phyloP scores from a whole-genome alignment of 2,113 vertebrate species.

The Panthera tigris region DNA sequence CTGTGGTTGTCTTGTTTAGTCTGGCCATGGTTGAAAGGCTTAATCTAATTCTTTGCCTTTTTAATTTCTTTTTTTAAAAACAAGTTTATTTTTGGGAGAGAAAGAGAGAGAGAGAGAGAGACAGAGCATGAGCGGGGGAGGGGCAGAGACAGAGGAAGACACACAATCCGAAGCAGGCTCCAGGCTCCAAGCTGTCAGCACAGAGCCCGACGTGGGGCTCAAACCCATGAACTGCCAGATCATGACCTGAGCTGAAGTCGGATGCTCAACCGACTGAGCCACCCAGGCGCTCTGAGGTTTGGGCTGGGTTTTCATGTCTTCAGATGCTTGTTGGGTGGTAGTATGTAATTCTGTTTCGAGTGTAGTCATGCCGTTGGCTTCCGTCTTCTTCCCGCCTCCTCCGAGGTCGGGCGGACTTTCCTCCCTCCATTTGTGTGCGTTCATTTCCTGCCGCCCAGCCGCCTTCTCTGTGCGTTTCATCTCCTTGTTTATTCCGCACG shows the following conservation, averaged over 20 bases:
- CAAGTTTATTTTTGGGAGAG: background rate
- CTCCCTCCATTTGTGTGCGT: background rate
- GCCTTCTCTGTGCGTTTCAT: too few relatives aligned
- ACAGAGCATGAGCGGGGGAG: too few relatives aligned
- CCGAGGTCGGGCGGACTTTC: fast-evolving
- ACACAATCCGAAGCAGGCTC: background rate
- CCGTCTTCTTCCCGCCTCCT: background rate
- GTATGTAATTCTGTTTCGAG: background rate
- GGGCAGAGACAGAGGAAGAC: background rate
- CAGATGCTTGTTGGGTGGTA: background rate
- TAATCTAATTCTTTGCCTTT: background rate
- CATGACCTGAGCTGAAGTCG: background rate
- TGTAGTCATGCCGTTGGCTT: background rate
- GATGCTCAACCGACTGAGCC: too few relatives aligned
- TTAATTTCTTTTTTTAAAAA: background rate
- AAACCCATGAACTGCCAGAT: background rate
- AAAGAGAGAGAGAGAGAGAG: background rate
- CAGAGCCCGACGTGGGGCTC: background rate
- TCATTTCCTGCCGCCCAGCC: background rate
- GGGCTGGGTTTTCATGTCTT: background rate
- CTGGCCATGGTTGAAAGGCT: background rate
- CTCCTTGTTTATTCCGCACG: background rate
- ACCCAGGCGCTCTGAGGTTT: background rate
- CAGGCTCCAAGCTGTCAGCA: too few relatives aligned
- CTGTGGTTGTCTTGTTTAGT: background rate